Evolutionary conservation across 2,888 invertebrate species (phyloP).

Genomic region (Apodemia duryi): DNA sequence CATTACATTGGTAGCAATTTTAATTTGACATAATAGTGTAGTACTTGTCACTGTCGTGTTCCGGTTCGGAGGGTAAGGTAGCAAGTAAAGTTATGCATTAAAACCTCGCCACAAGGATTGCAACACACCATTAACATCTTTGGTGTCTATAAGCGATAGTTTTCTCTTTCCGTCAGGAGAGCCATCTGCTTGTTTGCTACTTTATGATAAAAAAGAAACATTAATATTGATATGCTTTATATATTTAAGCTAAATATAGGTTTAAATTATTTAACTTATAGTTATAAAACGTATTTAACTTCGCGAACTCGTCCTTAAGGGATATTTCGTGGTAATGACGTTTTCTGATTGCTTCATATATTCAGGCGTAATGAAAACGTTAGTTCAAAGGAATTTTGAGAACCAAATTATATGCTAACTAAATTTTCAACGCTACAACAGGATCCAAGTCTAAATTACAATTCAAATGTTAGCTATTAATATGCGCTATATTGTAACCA

Average conservation of each 20-base stretch:
- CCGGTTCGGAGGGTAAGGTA: no score
- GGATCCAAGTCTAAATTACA: background rate
- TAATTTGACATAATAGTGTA: no score
- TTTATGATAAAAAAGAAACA: no score
- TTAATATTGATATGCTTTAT: background rate
- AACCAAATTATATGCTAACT: background rate
- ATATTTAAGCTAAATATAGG: background rate
- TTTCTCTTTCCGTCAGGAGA: no score
- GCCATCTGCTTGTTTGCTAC: no score
- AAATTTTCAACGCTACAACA: background rate
- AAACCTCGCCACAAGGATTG: no score
- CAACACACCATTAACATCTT: no score
- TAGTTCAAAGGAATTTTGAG: background rate
- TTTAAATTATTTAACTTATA: background rate
- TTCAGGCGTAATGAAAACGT: background rate
- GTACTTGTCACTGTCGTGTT: no score
- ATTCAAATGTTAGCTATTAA: background rate
- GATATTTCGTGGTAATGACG: background rate
- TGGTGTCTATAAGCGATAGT: no score
- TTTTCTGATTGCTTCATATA: background rate
- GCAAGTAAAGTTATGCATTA: no score
- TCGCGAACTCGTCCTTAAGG: background rate
- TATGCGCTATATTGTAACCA: background rate
- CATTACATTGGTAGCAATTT: no score
- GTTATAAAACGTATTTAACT: background rate